Evolutionary conservation across 2,113 vertebrate species (phyloP).

Genomic region (Perccottus glenii): DNA sequence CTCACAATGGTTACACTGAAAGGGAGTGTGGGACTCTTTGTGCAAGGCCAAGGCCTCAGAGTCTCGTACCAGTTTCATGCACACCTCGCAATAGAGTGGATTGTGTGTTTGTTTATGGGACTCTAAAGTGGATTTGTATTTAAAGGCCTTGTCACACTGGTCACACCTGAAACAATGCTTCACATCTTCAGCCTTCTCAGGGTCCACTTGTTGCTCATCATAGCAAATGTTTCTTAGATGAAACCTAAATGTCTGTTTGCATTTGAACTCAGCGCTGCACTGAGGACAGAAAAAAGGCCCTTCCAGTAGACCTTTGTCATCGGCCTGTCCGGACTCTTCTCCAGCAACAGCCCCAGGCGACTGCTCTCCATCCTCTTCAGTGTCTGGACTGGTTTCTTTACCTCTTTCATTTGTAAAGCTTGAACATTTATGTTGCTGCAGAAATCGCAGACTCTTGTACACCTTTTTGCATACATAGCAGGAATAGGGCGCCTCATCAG

Average conservation of each 20-base stretch:
- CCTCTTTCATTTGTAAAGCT: slow-evolving; percentile 20
- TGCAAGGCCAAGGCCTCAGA: slow-evolving; percentile 65
- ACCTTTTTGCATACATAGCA: slow-evolving; percentile 58
- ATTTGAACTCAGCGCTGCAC: slow-evolving; percentile 73
- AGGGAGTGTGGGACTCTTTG: slow-evolving; percentile 72
- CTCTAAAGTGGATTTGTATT: slow-evolving; percentile 69
- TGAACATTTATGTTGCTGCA: slow-evolving; percentile 67
- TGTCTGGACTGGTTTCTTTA: slow-evolving; percentile 24
- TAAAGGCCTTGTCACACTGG: slow-evolving; percentile 71
- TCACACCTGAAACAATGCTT: slow-evolving; percentile 68
- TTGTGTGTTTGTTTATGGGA: slow-evolving; percentile 76
- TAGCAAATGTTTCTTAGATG: slow-evolving; percentile 75
- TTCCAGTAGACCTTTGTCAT: slow-evolving; percentile 35
- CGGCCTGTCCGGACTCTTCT: slow-evolving; percentile 40
- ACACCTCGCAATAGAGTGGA: slow-evolving; percentile 75
- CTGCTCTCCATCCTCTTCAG: slow-evolving; percentile 23
- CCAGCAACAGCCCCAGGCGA: slow-evolving; percentile 15
- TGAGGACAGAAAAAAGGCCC: slow-evolving; percentile 72
- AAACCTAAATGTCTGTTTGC: slow-evolving; percentile 70
- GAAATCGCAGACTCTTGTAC: slow-evolving; percentile 61
- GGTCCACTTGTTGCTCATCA: slow-evolving; percentile 72
- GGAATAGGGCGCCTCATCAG: slow-evolving; percentile 41
- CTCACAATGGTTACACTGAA: slow-evolving; percentile 74
- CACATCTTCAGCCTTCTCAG: slow-evolving; percentile 54
- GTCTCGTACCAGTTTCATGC: slow-evolving; percentile 72